phyloP scores from a whole-genome alignment of 2,888 invertebrate genomes.

The Drosophila ustulata region DNA sequence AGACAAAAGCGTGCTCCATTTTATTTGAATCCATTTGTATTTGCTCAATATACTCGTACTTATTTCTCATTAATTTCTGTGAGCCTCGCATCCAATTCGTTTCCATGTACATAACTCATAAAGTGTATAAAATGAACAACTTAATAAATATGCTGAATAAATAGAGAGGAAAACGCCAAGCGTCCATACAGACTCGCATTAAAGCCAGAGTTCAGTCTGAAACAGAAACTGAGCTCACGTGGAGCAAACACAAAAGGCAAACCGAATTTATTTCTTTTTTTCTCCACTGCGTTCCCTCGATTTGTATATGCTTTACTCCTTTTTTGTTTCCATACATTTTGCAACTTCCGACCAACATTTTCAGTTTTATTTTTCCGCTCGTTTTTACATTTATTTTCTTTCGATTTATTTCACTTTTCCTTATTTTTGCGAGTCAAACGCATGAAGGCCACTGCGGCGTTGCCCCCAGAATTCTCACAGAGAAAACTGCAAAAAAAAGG shows the following conservation, averaged over 20 bases:
- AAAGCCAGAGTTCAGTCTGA: conserved; percentile 7
- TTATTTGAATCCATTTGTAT: conserved; percentile 38
- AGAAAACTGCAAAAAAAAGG: conserved; percentile 20
- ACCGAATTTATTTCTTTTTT: conserved; percentile 1
- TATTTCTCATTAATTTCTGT: conserved; percentile 33
- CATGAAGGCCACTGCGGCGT: conserved; percentile 70
- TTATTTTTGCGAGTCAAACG: conserved; percentile 47
- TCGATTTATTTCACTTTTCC: conserved; percentile 15
- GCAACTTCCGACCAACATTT: conserved; percentile 47
- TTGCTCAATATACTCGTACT: conserved; percentile 4
- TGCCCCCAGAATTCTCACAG: conserved; percentile 34
- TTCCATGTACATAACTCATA: conserved; percentile 11
- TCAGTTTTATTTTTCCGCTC: conserved; percentile 21
- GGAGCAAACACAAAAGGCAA: conserved; percentile 21
- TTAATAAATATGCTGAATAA: conserved; percentile 26
- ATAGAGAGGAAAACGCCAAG: neutral
- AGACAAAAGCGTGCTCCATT: conserved; percentile 40
- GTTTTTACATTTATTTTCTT: neutral
- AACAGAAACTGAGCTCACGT: conserved; percentile 15
- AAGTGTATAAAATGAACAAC: conserved; percentile 19
- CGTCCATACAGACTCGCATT: neutral
- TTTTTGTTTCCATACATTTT: conserved; percentile 21
- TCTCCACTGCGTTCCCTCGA: conserved; percentile 2
- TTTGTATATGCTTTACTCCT: conserved; percentile 1
- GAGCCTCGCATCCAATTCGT: conserved; percentile 6